Conservation (phyloP, 1,140 invertebrate species). For the Chironomus tepperi region DNA sequence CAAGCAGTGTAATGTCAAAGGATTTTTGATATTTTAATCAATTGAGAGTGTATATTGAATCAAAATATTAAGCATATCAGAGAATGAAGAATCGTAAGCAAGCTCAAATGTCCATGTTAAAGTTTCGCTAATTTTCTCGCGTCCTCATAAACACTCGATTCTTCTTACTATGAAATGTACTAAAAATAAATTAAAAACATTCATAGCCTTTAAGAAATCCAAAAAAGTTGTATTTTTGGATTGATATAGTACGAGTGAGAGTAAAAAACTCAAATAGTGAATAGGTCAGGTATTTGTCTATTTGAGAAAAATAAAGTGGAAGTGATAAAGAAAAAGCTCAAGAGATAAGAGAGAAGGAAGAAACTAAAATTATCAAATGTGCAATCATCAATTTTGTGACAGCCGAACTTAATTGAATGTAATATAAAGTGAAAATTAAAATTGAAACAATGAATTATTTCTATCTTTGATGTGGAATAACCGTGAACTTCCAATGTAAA, state of each 20-base stretch:
- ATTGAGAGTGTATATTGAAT: not conserved
- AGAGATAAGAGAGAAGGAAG: not conserved
- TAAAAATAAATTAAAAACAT: constrained; percentile 10
- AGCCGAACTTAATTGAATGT: not conserved
- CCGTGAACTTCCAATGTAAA: not conserved
- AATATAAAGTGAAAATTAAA: not conserved
- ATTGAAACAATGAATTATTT: not conserved
- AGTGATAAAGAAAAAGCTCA: not conserved
- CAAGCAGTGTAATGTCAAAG: not conserved
- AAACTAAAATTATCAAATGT: not conserved
- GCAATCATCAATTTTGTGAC: not conserved
- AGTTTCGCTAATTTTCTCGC: not conserved
- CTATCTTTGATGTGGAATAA: not conserved
- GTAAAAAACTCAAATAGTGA: not conserved
- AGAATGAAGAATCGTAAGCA: not conserved
- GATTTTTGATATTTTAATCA: not conserved
- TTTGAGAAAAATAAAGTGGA: not conserved
- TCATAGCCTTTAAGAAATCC: not conserved
- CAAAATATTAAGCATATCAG: not conserved
- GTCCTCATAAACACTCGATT: not conserved
- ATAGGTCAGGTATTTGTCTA: not conserved
- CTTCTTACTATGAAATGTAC: constrained; percentile 5
- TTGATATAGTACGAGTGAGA: not conserved
- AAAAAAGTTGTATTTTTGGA: constrained; percentile 9
- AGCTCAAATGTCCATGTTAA: not conserved